These are phyloP conservation scores for Drosophila paranaensis DNA, from an alignment of 2,888 invertebrate genomes.

Conservation along the genomic window DNA sequence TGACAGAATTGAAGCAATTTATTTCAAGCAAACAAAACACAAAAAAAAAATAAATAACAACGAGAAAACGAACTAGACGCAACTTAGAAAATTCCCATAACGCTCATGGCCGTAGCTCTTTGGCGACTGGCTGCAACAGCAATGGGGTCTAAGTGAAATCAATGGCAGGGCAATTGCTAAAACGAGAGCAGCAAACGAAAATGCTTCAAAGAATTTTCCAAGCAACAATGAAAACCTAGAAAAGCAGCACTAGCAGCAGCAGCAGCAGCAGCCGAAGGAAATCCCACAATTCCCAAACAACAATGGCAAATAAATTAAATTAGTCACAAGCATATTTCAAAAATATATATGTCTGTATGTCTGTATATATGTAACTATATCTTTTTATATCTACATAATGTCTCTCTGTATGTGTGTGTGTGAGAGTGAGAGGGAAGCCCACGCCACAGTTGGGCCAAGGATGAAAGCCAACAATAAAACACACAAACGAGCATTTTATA, in stretches of 20 bases:
- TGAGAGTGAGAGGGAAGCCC: constrained; percentile 17
- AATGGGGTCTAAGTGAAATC: constrained; percentile 41
- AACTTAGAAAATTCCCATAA: constrained; percentile 30
- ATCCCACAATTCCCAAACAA: constrained; percentile 74
- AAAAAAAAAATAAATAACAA: not conserved
- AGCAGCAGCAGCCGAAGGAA: constrained; percentile 54
- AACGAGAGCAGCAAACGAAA: constrained; percentile 44
- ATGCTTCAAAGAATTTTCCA: constrained; percentile 52
- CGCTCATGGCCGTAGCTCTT: constrained; percentile 41
- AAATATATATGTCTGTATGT: constrained; percentile 37
- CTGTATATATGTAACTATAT: constrained; percentile 27
- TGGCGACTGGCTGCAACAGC: constrained; percentile 5
- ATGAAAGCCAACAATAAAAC: constrained; percentile 63
- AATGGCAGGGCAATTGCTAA: constrained; percentile 63
- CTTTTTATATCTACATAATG: constrained; percentile 43
- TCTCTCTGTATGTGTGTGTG: constrained; percentile 1
- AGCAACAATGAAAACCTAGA: constrained; percentile 64
- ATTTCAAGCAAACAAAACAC: constrained; percentile 27
- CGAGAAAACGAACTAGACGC: constrained; percentile 9
- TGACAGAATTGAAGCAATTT: constrained; percentile 71
- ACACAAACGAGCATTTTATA: constrained; percentile 57
- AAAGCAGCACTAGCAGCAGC: constrained; percentile 19
- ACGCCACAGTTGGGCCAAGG: constrained; percentile 55
- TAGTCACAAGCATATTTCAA: constrained; percentile 79
- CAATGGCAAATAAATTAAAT: constrained; percentile 78